Conservation (phyloP, 2,113 vertebrate genomes). For the Pelmatolapia mariae region DNA sequence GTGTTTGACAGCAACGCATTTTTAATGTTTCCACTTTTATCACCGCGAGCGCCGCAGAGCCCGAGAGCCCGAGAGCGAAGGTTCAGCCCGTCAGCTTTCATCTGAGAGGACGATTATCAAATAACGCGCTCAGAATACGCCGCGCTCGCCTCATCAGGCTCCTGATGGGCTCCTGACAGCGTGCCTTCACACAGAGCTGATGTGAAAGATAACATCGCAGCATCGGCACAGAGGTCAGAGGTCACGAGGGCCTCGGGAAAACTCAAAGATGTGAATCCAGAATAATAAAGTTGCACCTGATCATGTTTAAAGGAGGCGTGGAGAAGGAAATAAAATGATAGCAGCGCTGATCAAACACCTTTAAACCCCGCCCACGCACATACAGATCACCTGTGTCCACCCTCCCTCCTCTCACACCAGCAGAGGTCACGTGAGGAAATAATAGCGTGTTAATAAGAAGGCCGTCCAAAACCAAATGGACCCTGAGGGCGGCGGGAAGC, state of each 20-base stretch:
- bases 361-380: not conserved
- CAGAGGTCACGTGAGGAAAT: not conserved
- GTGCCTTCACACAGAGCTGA: not conserved
- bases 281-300: not conserved
- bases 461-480: not conserved
- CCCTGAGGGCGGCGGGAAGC: not conserved
- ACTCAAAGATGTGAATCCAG: not conserved
- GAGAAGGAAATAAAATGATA: not conserved
- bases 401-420: not conserved
- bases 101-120: not conserved
- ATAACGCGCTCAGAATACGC: not conserved
- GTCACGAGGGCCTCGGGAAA: not conserved
- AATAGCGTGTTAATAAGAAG: not conserved
- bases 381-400: fast-evolving
- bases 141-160: not conserved
- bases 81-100: slow-evolving; percentile 7
- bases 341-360: not conserved
- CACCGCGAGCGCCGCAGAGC: not conserved
- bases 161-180: not conserved
- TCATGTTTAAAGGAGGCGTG: not conserved
- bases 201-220: not conserved
- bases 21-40: not conserved
- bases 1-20: slow-evolving; percentile 16
- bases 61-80: not conserved
- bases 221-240: not conserved